Conservation (phyloP, 2,888 invertebrate species). For the Sesamia inferens region DNA sequence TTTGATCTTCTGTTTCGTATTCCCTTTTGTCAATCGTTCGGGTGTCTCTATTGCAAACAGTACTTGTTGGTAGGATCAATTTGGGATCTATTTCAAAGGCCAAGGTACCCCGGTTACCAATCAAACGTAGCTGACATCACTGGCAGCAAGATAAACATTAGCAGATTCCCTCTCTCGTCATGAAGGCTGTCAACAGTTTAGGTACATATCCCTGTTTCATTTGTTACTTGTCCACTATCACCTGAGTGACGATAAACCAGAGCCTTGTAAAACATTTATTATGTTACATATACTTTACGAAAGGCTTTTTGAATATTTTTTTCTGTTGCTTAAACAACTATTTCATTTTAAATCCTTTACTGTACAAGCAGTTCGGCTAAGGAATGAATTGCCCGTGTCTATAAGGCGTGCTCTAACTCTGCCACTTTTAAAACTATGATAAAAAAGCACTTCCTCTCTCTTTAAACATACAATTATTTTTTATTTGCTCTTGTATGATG, state of each 20-base stretch:
- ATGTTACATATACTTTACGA: background rate
- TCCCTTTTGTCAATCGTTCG: slow-evolving; percentile 66
- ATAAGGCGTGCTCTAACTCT: no score
- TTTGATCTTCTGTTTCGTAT: slow-evolving; percentile 60
- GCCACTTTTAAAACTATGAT: no score
- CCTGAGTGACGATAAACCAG: background rate
- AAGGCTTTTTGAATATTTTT: no score
- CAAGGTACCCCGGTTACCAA: slow-evolving; percentile 39
- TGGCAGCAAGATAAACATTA: slow-evolving; percentile 57
- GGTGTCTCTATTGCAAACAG: slow-evolving; percentile 61
- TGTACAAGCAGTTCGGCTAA: no score
- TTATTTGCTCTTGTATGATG: no score
- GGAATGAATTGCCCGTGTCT: no score
- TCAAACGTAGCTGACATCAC: slow-evolving; percentile 56
- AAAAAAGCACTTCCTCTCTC: no score
- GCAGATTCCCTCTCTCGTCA: slow-evolving; percentile 41
- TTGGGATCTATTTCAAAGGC: slow-evolving; percentile 65
- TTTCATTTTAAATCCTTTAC: no score
- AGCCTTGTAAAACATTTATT: background rate
- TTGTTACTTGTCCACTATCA: slow-evolving; percentile 10
- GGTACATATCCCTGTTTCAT: slow-evolving; percentile 19
- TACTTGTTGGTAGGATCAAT: slow-evolving; percentile 66
- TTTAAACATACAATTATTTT: no score
- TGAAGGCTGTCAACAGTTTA: slow-evolving; percentile 23
- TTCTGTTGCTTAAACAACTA: no score